phyloP scores from a whole-genome alignment of 1,140 invertebrate genomes.

The Calephelis virginiensis region DNA sequence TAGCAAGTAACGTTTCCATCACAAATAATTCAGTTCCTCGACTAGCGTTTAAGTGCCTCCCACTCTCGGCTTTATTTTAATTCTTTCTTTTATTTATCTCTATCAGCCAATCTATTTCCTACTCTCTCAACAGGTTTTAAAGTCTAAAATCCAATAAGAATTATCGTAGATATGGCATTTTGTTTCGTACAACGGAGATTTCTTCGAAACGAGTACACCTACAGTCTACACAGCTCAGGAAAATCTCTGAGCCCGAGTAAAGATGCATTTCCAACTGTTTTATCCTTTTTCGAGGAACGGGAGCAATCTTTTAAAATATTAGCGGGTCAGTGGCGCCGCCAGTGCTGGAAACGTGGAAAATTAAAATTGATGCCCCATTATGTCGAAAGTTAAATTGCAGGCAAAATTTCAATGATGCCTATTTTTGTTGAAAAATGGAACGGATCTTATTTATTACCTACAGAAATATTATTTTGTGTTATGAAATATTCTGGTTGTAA shows the following conservation, averaged over 20 bases:
- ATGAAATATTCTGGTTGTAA: too few relatives aligned
- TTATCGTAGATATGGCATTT: background rate
- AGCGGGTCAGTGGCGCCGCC: background rate
- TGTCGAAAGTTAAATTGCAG: background rate
- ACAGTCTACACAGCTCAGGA: constrained; percentile 12
- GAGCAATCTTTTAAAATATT: constrained; percentile 11
- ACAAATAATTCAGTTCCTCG: constrained; percentile 16
- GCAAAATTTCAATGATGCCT: background rate
- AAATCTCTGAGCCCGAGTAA: constrained; percentile 4
- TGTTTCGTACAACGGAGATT: background rate
- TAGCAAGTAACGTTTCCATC: constrained; percentile 11
- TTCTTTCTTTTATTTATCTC: constrained; percentile 18
- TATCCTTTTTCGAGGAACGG: background rate
- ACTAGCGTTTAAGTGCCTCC: constrained; percentile 15
- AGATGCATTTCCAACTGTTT: constrained; percentile 12
- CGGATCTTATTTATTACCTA: too few relatives aligned
- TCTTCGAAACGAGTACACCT: constrained; percentile 12
- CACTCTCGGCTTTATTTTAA: constrained; percentile 14
- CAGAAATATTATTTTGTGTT: too few relatives aligned
- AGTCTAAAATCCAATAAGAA: background rate
- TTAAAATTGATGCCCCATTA: background rate
- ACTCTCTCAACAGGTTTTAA: background rate
- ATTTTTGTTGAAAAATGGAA: background rate
- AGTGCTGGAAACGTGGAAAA: background rate
- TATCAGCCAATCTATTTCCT: background rate